Evolutionary conservation across 2,113 vertebrate species (phyloP).

Genomic region (Machaerirhynchus nigripectus): DNA sequence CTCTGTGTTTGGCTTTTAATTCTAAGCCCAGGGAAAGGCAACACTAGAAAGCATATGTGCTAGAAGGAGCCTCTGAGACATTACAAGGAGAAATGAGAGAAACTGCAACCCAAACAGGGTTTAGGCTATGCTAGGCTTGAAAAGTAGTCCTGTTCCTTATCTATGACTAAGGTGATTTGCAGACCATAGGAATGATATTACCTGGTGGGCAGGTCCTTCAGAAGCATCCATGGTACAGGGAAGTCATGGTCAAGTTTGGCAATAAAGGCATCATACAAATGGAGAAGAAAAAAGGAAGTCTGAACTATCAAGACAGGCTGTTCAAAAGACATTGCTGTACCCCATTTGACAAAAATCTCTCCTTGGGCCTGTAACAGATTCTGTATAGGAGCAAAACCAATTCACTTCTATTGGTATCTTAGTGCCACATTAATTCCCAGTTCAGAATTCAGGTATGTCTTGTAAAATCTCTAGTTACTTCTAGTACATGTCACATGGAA

Average conservation of each 20-base stretch:
- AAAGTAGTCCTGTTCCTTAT: not conserved
- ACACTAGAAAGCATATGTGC: not conserved
- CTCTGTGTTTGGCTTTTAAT: no score
- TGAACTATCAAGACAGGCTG: not conserved
- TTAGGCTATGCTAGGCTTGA: not conserved
- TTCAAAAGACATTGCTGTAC: not conserved
- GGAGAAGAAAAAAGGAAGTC: not conserved
- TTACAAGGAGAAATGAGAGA: not conserved
- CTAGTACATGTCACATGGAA: not conserved
- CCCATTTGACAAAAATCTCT: not conserved
- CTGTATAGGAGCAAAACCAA: not conserved
- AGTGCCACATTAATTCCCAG: not conserved
- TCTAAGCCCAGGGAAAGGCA: no score
- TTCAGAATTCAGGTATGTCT: not conserved
- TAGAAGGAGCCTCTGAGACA: not conserved
- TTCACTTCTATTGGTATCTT: not conserved
- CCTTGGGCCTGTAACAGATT: not conserved
- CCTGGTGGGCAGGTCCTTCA: not conserved
- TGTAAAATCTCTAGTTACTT: not conserved
- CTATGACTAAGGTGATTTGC: not conserved
- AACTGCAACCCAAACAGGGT: not conserved
- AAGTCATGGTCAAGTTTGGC: not conserved
- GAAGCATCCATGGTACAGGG: not conserved
- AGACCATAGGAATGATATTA: accelerated
- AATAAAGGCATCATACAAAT: not conserved